Conservation (phyloP, 2,797 vertebrate genomes). For the Galago senegalensis region DNA sequence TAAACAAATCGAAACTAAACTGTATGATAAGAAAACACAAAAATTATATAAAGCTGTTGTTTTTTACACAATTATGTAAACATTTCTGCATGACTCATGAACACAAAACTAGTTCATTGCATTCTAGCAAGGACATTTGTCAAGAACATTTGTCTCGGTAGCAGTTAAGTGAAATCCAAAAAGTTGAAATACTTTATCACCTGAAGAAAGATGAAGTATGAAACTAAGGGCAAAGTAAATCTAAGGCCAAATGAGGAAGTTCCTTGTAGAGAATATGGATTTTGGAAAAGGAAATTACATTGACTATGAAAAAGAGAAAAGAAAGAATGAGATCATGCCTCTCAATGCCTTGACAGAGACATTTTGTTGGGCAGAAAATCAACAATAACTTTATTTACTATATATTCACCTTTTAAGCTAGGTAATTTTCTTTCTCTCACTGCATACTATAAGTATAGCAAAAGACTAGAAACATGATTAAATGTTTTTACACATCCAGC, state of each 20-base stretch:
- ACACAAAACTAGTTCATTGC: not conserved
- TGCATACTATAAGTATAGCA: not conserved
- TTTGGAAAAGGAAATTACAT: not conserved
- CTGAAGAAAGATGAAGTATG: not conserved
- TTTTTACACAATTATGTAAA: not conserved
- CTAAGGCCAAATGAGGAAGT: not conserved
- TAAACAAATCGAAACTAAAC: constrained; percentile 28
- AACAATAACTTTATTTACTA: not conserved
- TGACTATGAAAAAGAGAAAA: not conserved
- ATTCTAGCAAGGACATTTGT: constrained; percentile 10
- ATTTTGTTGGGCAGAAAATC: not conserved
- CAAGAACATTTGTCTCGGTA: not conserved
- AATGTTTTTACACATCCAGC: constrained; percentile 71
- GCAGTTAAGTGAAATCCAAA: not conserved
- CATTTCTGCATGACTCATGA: constrained; percentile 1
- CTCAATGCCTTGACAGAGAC: not conserved
- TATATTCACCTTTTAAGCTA: constrained; percentile 3
- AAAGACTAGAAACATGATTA: constrained; percentile 62
- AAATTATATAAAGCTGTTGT: not conserved
- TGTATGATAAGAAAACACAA: not conserved
- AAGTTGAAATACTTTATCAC: not conserved
- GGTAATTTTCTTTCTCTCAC: not conserved
- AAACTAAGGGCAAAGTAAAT: not conserved
- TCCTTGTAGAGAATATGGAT: not conserved
- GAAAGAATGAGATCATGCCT: not conserved